Base-by-base conservation (phyloP, 2,797 vertebrate genomes). In the Sebastes glaucus region DNA sequence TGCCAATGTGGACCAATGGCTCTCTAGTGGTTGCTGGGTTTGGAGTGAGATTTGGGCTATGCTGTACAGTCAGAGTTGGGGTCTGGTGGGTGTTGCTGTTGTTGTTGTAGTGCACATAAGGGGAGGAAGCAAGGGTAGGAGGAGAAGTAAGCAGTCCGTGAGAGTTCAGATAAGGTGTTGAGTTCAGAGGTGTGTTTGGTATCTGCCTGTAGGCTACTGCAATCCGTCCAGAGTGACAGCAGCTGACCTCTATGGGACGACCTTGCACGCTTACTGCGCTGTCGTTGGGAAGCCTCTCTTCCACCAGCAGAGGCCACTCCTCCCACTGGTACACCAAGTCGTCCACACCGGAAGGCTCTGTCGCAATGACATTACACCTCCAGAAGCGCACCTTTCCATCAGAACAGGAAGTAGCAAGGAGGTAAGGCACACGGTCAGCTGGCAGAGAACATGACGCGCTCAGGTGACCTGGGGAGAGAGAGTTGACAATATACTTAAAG, bases 371-470 rank as follows among this genome's bases (percentile, higher is more conserved):
- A 56, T 92, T 95, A 88, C 99, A 99, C 82, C 95, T 96, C 98
- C 98, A 99, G 94, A 99, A 99, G 65, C 98, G 96, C 84, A 99
- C 96, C 81, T 96, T 98, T 59, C 96, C 96, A 94, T 99, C 99
- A 25, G 99, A 98, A 83, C 98, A 99, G 38, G 97, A 97, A 71
- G 98, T 98, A 84, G 97, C 98, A 65, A 99, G 93, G 83, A 99
- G 97, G 89, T 99, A 99, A 20, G 99, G 99, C 56, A 98, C 97
- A 80, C 93, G 96, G 64, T 96, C 97, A 11, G 96, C 95, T 52
- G 98, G 98, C 92, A 99, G 97, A 89, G 99, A 95, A 70, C 98
- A 98, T 11, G 98, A 99, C 4, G 96, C 96, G 89, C 99, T 99
- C 89, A 99, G 92, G 84, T 99, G 99, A 82, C 98, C 99, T 99